These are phyloP conservation scores for Chunga burmeisteri DNA, from an alignment of 2,113 vertebrate genomes.

Conservation along the genomic window DNA sequence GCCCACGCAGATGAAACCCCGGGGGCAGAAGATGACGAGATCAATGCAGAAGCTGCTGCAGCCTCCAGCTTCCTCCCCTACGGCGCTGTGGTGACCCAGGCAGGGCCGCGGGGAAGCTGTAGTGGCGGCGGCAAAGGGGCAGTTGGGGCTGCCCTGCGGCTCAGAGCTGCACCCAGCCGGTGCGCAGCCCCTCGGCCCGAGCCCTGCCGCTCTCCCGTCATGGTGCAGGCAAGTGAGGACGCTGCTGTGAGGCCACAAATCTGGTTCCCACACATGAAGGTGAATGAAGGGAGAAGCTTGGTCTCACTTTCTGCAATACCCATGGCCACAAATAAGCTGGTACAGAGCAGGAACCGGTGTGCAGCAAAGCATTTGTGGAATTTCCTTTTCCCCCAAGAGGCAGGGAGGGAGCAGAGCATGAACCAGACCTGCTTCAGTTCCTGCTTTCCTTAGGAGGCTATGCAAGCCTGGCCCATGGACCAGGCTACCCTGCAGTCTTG, in stretches of 20 bases:
- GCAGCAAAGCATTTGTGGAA: neutral
- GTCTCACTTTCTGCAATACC: neutral
- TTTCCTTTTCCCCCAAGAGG: neutral
- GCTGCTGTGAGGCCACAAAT: neutral
- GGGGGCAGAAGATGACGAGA: neutral
- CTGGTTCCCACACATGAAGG: neutral
- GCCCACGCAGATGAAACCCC: rapidly evolving
- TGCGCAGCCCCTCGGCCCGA: neutral
- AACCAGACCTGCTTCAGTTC: neutral
- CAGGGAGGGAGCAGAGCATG: neutral
- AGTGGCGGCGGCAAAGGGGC: neutral
- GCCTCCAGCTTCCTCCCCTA: neutral
- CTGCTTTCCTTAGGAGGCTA: neutral
- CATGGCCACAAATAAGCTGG: neutral
- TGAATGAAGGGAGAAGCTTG: neutral
- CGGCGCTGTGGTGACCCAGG: neutral
- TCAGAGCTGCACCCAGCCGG: neutral
- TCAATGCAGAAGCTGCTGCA: neutral
- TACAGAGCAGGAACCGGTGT: neutral
- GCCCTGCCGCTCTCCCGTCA: neutral
- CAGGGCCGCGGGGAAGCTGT: rapidly evolving
- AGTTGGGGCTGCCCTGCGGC: rapidly evolving
- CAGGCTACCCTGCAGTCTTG: neutral
- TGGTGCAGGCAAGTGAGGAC: neutral
- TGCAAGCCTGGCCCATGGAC: neutral